Conservation (phyloP, 2,888 invertebrate genomes). For the Cybosia mesomella region DNA sequence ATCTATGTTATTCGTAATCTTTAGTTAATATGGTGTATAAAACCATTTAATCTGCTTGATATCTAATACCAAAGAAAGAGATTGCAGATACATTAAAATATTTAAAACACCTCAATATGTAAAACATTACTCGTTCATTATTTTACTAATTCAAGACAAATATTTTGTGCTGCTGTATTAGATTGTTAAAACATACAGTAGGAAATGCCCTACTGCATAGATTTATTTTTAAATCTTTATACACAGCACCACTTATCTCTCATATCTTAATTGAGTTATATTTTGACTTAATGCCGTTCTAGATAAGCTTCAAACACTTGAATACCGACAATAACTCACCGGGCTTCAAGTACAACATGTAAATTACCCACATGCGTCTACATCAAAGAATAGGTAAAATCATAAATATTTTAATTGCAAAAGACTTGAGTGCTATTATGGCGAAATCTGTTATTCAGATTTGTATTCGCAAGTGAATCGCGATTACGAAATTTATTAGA, state of each 20-base stretch:
- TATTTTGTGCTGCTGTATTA: neutral
- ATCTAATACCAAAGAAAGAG: too few relatives aligned
- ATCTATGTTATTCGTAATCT: too few relatives aligned
- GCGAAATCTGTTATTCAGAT: constrained; percentile 53
- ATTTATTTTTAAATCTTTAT: constrained; percentile 18
- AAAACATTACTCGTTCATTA: neutral
- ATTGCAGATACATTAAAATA: too few relatives aligned
- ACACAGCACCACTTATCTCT: constrained; percentile 36
- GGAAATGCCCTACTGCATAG: neutral
- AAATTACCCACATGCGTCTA: constrained; percentile 57
- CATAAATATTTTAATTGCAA: constrained; percentile 73
- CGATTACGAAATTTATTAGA: constrained; percentile 39
- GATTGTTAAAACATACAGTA: neutral
- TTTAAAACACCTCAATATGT: too few relatives aligned
- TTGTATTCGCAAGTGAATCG: constrained; percentile 39
- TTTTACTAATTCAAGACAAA: neutral
- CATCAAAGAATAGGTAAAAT: constrained; percentile 59
- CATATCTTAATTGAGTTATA: constrained; percentile 61
- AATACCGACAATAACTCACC: constrained; percentile 68
- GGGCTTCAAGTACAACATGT: constrained; percentile 69
- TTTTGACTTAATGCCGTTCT: constrained; percentile 64
- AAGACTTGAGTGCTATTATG: constrained; percentile 51
- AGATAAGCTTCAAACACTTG: constrained; percentile 71
- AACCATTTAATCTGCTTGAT: too few relatives aligned
- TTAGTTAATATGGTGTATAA: neutral